Conservation (phyloP, 1,140 invertebrate genomes). For the Cydia pomonella region DNA sequence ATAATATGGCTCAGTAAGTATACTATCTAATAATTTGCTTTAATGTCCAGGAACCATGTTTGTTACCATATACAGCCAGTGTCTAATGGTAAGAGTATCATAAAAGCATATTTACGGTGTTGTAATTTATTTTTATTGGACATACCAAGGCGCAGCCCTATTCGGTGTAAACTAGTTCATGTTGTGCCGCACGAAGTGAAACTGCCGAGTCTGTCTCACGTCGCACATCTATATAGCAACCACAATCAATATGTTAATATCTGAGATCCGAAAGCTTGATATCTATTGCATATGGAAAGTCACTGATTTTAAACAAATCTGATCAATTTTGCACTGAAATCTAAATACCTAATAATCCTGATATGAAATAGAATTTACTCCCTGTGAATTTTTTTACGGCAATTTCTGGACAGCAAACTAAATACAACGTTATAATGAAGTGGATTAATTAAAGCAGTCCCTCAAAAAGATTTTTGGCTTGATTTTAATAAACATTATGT, state of each 20-base stretch:
- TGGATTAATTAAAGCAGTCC: not conserved
- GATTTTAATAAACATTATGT: not conserved
- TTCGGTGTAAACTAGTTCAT: constrained; percentile 44
- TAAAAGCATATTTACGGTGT: constrained; percentile 53
- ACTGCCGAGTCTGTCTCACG: constrained; percentile 41
- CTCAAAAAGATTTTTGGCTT: not conserved
- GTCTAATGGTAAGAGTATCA: constrained; percentile 44
- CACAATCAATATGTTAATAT: constrained; percentile 78
- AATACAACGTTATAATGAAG: not conserved
- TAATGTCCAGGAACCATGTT: constrained; percentile 45
- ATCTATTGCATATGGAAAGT: constrained; percentile 53
- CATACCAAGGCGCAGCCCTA: constrained; percentile 45
- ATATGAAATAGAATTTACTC: too few species aligned
- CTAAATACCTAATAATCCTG: not conserved
- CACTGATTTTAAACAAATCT: constrained; percentile 56
- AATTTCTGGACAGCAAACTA: not conserved
- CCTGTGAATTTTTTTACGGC: not conserved
- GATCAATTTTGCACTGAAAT: not conserved
- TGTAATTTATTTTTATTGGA: constrained; percentile 53
- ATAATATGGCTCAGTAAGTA: constrained; percentile 38
- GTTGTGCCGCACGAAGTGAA: constrained; percentile 38
- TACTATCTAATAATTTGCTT: constrained; percentile 52
- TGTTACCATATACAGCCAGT: constrained; percentile 43
- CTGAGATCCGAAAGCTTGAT: constrained; percentile 72
- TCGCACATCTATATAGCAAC: constrained; percentile 69